phyloP scores from a whole-genome alignment of 2,888 invertebrate genomes.

The Coecobrya sp. region DNA sequence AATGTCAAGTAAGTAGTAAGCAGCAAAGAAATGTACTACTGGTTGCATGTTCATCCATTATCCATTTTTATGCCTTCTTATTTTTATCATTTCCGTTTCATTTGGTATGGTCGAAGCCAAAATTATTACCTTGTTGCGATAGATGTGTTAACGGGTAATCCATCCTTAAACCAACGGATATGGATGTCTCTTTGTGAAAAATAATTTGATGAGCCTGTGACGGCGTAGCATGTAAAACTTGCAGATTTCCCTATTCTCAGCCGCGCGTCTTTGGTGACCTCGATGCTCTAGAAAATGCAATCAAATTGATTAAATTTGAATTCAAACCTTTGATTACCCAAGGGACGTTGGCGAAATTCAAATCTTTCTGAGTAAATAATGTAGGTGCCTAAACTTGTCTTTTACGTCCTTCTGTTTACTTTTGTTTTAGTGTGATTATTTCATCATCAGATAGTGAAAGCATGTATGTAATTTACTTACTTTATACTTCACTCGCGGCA shows the following conservation, averaged over 20 bases:
- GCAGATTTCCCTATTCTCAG: conserved; percentile 63
- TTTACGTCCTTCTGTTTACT: neutral
- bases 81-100: neutral
- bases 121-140: conserved; percentile 77
- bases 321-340: conserved; percentile 37
- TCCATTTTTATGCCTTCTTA: conserved; percentile 1
- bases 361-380: neutral
- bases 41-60: neutral
- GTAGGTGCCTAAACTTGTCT: neutral
- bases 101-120: neutral
- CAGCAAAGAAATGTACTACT: neutral
- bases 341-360: conserved; percentile 13
- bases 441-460: neutral
- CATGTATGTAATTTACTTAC: conserved; percentile 59
- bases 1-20: neutral
- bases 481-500: conserved; percentile 74
- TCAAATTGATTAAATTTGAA: conserved; percentile 52
- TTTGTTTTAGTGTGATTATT: neutral
- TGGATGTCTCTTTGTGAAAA: conserved; percentile 61
- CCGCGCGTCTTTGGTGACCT: conserved; percentile 44
- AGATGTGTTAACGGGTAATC: conserved; percentile 80
- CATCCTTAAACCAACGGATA: conserved; percentile 84
- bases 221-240: conserved; percentile 63
- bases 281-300: conserved; percentile 67
- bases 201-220: conserved; percentile 62